Conservation (phyloP, 2,113 vertebrate genomes). For the Scytalopus superciliaris region DNA sequence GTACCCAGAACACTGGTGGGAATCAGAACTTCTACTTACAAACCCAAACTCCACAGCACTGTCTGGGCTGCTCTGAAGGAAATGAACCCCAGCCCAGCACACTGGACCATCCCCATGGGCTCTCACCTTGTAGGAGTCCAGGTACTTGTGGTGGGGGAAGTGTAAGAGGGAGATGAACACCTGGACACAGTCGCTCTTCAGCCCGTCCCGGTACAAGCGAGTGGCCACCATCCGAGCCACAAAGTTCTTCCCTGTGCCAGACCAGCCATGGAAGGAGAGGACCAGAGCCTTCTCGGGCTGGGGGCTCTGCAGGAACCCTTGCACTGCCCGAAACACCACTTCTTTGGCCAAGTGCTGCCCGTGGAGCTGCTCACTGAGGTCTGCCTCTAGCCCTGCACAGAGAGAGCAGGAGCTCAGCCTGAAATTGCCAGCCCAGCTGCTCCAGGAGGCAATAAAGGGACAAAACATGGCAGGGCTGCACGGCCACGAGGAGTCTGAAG, state of each 20-base stretch:
- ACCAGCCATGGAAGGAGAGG: conserved; percentile 95
- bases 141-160: conserved; percentile 84
- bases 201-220: conserved; percentile 87
- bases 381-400: conserved; percentile 79
- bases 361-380: conserved; percentile 83
- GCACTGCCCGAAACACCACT: conserved; percentile 78
- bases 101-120: accelerated
- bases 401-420: not conserved
- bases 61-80: accelerated
- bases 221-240: conserved; percentile 87
- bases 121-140: conserved; percentile 91
- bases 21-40: not conserved
- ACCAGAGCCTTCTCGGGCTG: conserved; percentile 82
- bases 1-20: accelerated
- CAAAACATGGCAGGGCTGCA: accelerated
- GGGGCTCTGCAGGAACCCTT: conserved; percentile 79
- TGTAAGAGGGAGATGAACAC: conserved; percentile 89
- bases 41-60: not conserved
- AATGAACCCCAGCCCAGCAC: accelerated
- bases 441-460: not conserved
- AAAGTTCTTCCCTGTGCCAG: conserved; percentile 96
- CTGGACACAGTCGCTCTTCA: conserved; percentile 86
- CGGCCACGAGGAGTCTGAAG: not conserved
- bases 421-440: not conserved
- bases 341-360: conserved; percentile 89